Evolutionary conservation across 2,113 vertebrate species (phyloP), one percentile per base, ranked within the genome.

Genomic region (Petaurus breviceps): DNA sequence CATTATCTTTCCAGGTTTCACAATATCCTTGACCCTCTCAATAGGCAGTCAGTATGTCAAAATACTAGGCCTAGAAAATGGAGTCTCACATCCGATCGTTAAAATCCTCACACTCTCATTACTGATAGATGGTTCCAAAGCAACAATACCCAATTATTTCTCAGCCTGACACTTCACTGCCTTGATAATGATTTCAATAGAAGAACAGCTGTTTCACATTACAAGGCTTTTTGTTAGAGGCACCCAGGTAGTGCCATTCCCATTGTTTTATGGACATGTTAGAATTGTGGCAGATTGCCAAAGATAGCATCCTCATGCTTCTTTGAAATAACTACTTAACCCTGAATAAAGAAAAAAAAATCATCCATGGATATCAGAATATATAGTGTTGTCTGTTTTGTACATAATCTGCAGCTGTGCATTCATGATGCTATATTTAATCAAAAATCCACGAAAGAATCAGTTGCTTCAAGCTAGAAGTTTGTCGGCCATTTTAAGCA

Each of bases 321-420:
- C 68, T 68, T 94, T 90, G 96, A 97, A 98, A 97, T 94, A 97
- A 97, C 54, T 22, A 61, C 94, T 94, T 51, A 94, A 95, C 97
- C 91, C 96, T 95, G 96, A 94, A 97, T 97, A 91, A 96, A 96
- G 95, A 93, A 93, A 37, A 90, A 94, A 94, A 53, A 96, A 4
- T 51, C 61, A 90, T 50, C 94, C 92, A 55, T 97, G 94, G 96
- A 98, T 92, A 97, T 96, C 84, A 95, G 31, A 95, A 95, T 97
- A 94, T 96, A 96, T 96, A 96, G 19, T 96, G 94, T 93, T 89
- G 95, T 94, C 97, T 92, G 49, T 91, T 97, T 96, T 94, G 93
- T 53, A 97, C 97, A 96, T 97, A 96, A 92, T 95, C 95, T 97
- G 97, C 97, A 98, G 97, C 97, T 98, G 98, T 96, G 96, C 94